A percentile compares a stretch with the other conserved stretches of the same genome.
These are phyloP conservation scores for Hippocampus abdominalis DNA, from an alignment of 2,113 vertebrate species.

Conservation along the genomic window DNA sequence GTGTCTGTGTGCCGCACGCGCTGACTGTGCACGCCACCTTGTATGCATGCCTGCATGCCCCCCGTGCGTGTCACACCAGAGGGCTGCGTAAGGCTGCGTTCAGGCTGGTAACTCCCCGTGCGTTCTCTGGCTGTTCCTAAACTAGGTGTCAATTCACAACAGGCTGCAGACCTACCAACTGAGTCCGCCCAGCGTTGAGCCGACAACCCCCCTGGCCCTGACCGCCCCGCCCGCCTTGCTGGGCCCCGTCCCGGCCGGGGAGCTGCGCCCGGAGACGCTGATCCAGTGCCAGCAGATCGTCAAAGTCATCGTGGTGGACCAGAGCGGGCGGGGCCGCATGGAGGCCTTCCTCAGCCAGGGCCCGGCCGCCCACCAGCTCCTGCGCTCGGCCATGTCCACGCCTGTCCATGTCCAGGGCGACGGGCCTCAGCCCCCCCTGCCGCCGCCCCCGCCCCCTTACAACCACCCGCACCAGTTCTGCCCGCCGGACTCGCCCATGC, in stretches of 20 bases:
- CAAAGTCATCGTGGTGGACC: constrained; percentile 98
- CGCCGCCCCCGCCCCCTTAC: constrained; percentile 92
- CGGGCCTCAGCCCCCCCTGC: constrained; percentile 85
- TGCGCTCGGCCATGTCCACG: constrained; percentile 85
- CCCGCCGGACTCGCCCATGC: constrained; percentile 86
- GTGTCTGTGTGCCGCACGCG: constrained; percentile 49
- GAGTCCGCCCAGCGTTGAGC: constrained; percentile 72
- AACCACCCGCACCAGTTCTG: constrained; percentile 96
- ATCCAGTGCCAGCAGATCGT: constrained; percentile 99
- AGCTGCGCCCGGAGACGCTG: constrained; percentile 88
- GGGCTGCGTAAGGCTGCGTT: constrained; percentile 79
- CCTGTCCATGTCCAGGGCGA: constrained; percentile 81
- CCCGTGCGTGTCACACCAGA: constrained; percentile 76
- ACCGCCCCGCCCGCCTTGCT: constrained; percentile 76
- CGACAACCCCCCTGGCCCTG: constrained; percentile 63
- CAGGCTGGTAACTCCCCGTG: constrained; percentile 98
- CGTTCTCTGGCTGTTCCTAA: constrained; percentile 99
- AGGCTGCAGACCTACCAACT: constrained; percentile 99
- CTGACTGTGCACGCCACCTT: constrained; percentile 58
- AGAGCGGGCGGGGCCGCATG: constrained; percentile 89
- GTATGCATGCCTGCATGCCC: constrained; percentile 73
- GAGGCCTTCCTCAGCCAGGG: constrained; percentile 92
- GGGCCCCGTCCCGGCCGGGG: constrained; percentile 67
- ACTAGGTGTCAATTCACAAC: constrained; percentile 99
- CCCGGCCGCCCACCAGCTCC: constrained; percentile 82